phyloP scores from a whole-genome alignment of 2,797 vertebrate species.

The Hydrocynus forskahlii region DNA sequence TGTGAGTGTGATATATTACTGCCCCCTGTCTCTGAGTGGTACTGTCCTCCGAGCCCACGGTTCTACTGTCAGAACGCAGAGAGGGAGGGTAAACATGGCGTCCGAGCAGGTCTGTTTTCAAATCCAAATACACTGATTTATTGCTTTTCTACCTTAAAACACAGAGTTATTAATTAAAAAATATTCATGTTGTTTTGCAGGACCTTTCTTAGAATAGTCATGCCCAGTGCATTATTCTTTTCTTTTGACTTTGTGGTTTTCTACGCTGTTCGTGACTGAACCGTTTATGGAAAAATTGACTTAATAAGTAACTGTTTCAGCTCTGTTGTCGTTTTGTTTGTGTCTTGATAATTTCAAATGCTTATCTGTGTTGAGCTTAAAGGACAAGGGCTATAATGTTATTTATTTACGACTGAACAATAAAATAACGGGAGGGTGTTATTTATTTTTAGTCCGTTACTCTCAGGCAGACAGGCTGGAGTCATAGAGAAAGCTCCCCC shows the following conservation, averaged over 20 bases:
- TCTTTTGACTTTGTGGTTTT: background rate
- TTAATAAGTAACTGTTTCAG: constrained; percentile 5
- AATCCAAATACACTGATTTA: constrained; percentile 46
- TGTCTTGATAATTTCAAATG: too few relatives aligned
- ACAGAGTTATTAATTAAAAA: background rate
- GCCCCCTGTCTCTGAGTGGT: constrained; percentile 60
- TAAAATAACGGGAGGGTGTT: constrained; percentile 37
- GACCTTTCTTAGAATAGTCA: background rate
- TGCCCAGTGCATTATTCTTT: background rate
- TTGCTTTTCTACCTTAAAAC: background rate
- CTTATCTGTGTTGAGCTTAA: background rate
- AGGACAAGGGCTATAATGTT: background rate
- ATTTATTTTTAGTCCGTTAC: constrained; percentile 78
- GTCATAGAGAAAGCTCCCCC: constrained; percentile 44
- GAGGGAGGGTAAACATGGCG: constrained; percentile 83
- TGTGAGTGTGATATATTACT: background rate
- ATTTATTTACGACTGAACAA: constrained; percentile 21
- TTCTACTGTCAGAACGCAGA: constrained; percentile 50
- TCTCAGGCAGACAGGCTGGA: constrained; percentile 28
- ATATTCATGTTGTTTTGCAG: background rate
- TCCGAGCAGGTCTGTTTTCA: constrained; percentile 83
- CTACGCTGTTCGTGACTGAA: background rate
- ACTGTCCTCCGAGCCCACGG: constrained; percentile 54
- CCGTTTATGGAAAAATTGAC: background rate
- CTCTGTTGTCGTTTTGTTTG: background rate